Percentiles rank a stretch among this genome's conserved stretches.
Conservation (phyloP, 2,888 invertebrate species). For the Choreutis nemorana region DNA sequence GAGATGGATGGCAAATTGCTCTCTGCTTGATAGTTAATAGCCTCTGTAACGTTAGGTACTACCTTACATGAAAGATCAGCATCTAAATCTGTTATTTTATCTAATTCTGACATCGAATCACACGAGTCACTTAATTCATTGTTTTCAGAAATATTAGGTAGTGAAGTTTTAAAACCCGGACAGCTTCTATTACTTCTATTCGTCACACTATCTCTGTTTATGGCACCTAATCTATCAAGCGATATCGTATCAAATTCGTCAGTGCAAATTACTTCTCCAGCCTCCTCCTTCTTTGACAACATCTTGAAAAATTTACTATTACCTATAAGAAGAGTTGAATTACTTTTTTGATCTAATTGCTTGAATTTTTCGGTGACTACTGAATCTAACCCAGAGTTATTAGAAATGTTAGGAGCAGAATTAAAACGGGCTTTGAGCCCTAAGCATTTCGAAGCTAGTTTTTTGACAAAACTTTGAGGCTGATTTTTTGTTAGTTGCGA, state of each 20-base stretch:
- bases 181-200: slow-evolving; percentile 58
- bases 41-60: slow-evolving; percentile 22
- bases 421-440: slow-evolving; percentile 58
- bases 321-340: slow-evolving; percentile 44
- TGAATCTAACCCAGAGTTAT: slow-evolving; percentile 32
- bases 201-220: slow-evolving; percentile 49
- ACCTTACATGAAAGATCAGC: slow-evolving; percentile 20
- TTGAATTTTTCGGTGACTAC: slow-evolving; percentile 40
- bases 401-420: slow-evolving; percentile 60
- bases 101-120: slow-evolving; percentile 33
- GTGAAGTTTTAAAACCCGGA: slow-evolving; percentile 54
- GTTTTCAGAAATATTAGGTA: slow-evolving; percentile 58
- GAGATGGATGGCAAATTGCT: slow-evolving; percentile 45
- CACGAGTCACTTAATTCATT: slow-evolving; percentile 44
- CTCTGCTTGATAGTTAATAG: slow-evolving; percentile 29
- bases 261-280: slow-evolving; percentile 50
- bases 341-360: slow-evolving; percentile 31
- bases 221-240: slow-evolving; percentile 44
- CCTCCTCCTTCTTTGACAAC: slow-evolving; percentile 52
- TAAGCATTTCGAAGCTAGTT: slow-evolving; percentile 63
- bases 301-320: slow-evolving; percentile 59
- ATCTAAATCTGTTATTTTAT: slow-evolving; percentile 25
- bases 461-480: slow-evolving; percentile 58
- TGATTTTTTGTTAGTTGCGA: slow-evolving; percentile 51
- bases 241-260: slow-evolving; percentile 61